Conservation (phyloP, 2,113 vertebrate species). For the Mustelus asterias region DNA sequence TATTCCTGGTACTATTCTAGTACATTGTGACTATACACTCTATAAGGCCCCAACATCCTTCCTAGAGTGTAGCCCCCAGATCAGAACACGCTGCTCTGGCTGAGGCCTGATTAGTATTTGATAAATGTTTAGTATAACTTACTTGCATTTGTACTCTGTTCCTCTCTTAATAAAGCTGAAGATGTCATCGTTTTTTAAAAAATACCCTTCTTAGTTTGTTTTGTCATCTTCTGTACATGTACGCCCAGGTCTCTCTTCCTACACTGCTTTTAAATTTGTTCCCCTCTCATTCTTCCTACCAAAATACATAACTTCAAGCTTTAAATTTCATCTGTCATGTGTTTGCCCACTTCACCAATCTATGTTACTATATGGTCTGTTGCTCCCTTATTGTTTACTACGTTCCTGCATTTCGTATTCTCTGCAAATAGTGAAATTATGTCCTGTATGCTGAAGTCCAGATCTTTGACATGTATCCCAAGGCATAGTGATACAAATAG, state of each 20-base stretch:
- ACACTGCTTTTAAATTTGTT: background rate
- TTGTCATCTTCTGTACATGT: background rate
- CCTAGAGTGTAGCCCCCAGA: background rate
- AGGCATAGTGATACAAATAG: background rate
- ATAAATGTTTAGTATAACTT: background rate
- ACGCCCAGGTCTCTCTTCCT: background rate
- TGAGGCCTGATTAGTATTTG: background rate
- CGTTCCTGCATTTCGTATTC: background rate
- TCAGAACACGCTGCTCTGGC: background rate
- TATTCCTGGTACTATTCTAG: background rate
- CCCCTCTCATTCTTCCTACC: background rate
- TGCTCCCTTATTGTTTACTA: background rate
- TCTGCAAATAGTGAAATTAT: background rate
- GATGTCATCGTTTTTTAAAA: background rate
- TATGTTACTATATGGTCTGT: background rate
- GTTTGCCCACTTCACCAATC: background rate
- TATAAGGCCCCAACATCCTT: background rate
- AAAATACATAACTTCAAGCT: too few species aligned
- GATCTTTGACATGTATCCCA: background rate
- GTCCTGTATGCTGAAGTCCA: background rate
- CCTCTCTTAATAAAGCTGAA: background rate
- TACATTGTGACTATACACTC: background rate
- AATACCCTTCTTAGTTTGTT: background rate
- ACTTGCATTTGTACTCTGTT: background rate
- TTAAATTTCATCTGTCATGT: background rate